Percentiles rank a stretch among this genome's conserved stretches.
Conservation (phyloP, 2,113 vertebrate genomes). For the Emydura subglobosa region DNA sequence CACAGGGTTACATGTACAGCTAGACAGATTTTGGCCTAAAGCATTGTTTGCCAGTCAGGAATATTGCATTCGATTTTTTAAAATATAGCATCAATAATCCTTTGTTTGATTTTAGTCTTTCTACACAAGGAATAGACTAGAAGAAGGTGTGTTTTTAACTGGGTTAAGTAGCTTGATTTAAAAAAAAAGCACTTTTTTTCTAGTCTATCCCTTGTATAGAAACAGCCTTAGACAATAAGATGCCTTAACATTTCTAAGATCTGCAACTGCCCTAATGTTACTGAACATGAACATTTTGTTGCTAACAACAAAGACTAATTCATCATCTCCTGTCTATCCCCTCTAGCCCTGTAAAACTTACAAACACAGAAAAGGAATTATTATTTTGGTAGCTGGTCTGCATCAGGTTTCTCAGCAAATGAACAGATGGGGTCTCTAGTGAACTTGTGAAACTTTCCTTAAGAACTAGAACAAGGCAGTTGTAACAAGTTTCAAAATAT, state of each 20-base stretch:
- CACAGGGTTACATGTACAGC: not conserved
- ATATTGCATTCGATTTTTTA: not conserved
- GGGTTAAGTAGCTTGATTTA: not conserved
- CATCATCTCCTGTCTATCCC: not conserved
- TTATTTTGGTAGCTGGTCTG: not conserved
- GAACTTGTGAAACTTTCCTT: not conserved
- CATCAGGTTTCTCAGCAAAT: not conserved
- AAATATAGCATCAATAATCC: not conserved
- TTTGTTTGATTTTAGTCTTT: not conserved
- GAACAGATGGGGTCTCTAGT: not conserved
- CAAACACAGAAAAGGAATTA: not conserved
- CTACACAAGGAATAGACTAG: not conserved
- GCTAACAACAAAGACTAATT: not conserved
- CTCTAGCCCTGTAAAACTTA: not conserved
- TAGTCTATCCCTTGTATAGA: not conserved
- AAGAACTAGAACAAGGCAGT: not conserved
- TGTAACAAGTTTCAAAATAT: not conserved
- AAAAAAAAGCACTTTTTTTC: not conserved
- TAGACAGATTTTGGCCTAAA: not conserved
- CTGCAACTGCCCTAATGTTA: not conserved
- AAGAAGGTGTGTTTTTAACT: accelerated
- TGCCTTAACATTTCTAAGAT: not conserved
- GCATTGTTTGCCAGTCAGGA: not conserved
- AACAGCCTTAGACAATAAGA: not conserved
- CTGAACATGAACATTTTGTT: not conserved